These are phyloP conservation scores for Vulpes lagopus DNA, from an alignment of 2,113 vertebrate genomes.

Conservation along the genomic window DNA sequence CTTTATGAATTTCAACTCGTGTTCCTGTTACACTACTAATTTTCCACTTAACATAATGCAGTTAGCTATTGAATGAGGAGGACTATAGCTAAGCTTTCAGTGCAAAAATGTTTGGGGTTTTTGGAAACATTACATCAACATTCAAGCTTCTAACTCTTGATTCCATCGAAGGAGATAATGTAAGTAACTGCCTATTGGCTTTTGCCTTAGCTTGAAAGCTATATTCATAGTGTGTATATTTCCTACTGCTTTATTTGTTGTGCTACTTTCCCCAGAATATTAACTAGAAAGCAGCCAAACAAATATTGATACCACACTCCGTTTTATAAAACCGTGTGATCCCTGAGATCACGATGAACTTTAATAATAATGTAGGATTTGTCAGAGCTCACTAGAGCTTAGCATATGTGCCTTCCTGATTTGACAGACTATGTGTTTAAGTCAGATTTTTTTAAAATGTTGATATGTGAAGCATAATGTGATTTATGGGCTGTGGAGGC, in stretches of 20 bases:
- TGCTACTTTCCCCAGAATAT: neutral
- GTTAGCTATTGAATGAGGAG: conserved; percentile 23
- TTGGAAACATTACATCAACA: conserved; percentile 44
- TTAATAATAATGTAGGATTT: conserved; percentile 75
- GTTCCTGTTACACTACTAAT: neutral
- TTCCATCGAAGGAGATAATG: neutral
- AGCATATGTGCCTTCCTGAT: conserved; percentile 55
- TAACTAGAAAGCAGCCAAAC: conserved; percentile 65
- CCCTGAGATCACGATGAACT: conserved; percentile 64
- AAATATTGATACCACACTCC: conserved; percentile 34
- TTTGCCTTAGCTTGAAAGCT: conserved; percentile 66
- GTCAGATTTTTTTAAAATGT: conserved; percentile 70
- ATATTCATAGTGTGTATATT: neutral
- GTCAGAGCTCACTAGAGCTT: conserved; percentile 69
- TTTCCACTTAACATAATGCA: conserved; percentile 39
- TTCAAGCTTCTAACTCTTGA: conserved; percentile 52
- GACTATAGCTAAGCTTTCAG: conserved; percentile 13
- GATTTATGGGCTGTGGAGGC: conserved; percentile 77
- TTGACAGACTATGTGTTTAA: conserved; percentile 74
- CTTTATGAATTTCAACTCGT: conserved; percentile 33
- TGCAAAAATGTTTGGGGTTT: conserved; percentile 10
- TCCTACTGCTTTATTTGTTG: neutral
- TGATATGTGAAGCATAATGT: conserved; percentile 63
- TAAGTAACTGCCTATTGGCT: conserved; percentile 9
- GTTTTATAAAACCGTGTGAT: conserved; percentile 63